A percentile compares a stretch with the other conserved stretches of the same genome.
phyloP scores from a whole-genome alignment of 2,113 vertebrate genomes.

The Pseudolaguvia tuberculata region DNA sequence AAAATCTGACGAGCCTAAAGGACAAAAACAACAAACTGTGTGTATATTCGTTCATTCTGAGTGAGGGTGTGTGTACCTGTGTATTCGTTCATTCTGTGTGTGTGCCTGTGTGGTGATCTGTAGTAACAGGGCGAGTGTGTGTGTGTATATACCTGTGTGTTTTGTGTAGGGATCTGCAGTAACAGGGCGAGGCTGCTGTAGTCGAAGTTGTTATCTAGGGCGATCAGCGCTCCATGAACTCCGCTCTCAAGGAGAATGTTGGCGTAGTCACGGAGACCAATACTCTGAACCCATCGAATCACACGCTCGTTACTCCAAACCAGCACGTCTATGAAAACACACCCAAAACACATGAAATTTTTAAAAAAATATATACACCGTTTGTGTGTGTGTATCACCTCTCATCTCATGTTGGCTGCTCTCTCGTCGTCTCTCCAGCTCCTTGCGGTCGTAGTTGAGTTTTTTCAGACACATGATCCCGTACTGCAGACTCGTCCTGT shows the following conservation, averaged over 20 bases:
- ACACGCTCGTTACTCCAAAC: constrained; percentile 96
- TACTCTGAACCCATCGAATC: constrained; percentile 96
- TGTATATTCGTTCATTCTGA: too few species aligned
- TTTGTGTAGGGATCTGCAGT: constrained; percentile 96
- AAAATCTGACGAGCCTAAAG: constrained; percentile 95
- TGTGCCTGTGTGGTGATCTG: not conserved
- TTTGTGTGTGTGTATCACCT: constrained; percentile 63
- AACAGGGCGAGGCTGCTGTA: constrained; percentile 94
- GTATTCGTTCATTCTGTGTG: not conserved
- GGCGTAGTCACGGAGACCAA: constrained; percentile 94
- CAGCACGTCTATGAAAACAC: constrained; percentile 78
- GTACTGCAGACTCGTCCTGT: constrained; percentile 97
- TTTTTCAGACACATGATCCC: constrained; percentile 99
- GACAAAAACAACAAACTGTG: not conserved
- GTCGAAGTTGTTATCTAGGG: constrained; percentile 96
- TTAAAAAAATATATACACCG: not conserved
- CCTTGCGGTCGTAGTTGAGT: constrained; percentile 97
- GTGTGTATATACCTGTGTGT: constrained; percentile 73
- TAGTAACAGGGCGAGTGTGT: not conserved
- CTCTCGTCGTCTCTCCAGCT: constrained; percentile 93
- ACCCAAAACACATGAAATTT: constrained; percentile 23
- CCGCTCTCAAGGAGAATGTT: constrained; percentile 94
- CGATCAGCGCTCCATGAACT: constrained; percentile 91
- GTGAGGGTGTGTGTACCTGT: not conserved
- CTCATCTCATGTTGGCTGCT: constrained; percentile 95